Evolutionary conservation across 2,888 invertebrate genomes (phyloP), one percentile per base, ranked within the genome.

Genomic region (Chrysomela aeneicollis): DNA sequence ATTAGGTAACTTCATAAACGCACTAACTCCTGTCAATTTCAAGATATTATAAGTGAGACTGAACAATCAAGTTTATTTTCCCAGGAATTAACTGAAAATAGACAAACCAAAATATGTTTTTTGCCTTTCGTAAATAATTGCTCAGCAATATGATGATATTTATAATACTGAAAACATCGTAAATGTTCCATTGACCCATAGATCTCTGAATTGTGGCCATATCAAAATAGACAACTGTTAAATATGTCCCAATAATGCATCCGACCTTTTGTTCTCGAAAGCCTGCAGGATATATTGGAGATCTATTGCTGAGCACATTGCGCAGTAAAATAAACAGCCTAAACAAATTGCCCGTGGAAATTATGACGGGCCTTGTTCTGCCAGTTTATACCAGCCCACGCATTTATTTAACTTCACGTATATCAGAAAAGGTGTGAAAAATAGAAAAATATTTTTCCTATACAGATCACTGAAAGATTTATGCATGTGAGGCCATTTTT

Each of bases 241-340:
- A 42, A 42, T 42, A 42, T 42, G 42, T 12, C n/a, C 3, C 42
- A n/a, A 42, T 42, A 42, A 42, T 15, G 42, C 42, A 42, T 42
- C 15, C 15, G 3, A 15, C 6, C 42, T 42, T 42, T 42, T 42
- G 42, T 42, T 42, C 42, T 42, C n/a, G n/a, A 42, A 42, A 42
- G 42, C 15, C 42, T 42, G 42, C 12, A 4, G 42, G 15, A 6
- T 4, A 42, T n/a, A 15, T 42, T 6, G 42, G n/a, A 64, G 21
- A 66, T 65, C 66, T 64, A 71, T 67, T 66, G 66, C 67, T 64
- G 64, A 69, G 66, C 68, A 66, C 58, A 67, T 59, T 68, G 66
- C 64, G 59, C 69, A 64, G 67, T 69, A 71, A 65, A 71, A 73
- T 64, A 73, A 71, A 73, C 71, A 67, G 63, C 57, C 69, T 63